Evolutionary conservation across 2,797 vertebrate species (phyloP).

Genomic region (Natrix natrix): DNA sequence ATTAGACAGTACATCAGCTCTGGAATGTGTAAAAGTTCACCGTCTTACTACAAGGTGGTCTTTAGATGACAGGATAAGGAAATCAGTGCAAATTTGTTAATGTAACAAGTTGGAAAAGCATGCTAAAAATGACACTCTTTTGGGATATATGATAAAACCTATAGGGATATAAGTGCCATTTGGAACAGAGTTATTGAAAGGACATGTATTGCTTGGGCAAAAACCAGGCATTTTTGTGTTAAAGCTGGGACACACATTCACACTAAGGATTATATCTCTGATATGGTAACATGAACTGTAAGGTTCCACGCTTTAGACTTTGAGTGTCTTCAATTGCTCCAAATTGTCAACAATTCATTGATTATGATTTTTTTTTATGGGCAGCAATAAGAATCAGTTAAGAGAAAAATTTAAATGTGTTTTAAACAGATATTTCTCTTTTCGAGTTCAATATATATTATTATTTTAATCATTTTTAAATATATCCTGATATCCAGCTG

Average conservation of each 20-base stretch:
- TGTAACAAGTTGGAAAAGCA: slow-evolving; percentile 81
- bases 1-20: slow-evolving; percentile 83
- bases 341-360: not conserved
- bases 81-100: slow-evolving; percentile 81
- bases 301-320: not conserved
- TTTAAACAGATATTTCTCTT: not conserved
- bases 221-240: slow-evolving; percentile 33
- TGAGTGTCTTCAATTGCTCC: not conserved
- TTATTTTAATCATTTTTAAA: not conserved
- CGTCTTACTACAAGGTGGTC: slow-evolving; percentile 75
- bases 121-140: slow-evolving; percentile 72
- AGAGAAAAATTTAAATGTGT: not conserved
- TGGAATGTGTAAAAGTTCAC: slow-evolving; percentile 73
- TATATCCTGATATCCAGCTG: not conserved
- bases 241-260: slow-evolving; percentile 40
- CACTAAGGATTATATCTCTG: slow-evolving; percentile 1
- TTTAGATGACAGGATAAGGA: slow-evolving; percentile 79
- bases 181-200: slow-evolving; percentile 53
- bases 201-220: slow-evolving; percentile 37
- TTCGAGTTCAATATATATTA: not conserved
- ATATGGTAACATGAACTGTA: not conserved
- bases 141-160: slow-evolving; percentile 71
- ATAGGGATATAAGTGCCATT: slow-evolving; percentile 62
- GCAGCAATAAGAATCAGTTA: not conserved
- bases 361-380: not conserved